Conservation (phyloP, 2,113 vertebrate species). For the Indri indri region DNA sequence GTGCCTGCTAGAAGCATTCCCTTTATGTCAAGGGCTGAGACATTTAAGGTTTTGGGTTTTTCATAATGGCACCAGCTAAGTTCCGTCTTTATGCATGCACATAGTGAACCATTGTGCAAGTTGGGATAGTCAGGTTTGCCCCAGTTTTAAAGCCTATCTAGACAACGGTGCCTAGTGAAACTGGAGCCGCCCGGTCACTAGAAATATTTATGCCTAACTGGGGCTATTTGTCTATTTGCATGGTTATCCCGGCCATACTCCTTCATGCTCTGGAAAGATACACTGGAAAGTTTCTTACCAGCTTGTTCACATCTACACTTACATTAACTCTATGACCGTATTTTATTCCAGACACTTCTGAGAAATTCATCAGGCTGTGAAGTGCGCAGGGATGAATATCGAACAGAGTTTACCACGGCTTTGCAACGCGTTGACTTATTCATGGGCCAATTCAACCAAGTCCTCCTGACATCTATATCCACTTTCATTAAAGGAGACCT, state of each 20-base stretch:
- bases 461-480: constrained; percentile 93
- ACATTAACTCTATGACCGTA: background rate
- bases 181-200: background rate
- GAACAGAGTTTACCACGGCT: constrained; percentile 93
- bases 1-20: background rate
- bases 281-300: background rate
- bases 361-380: constrained; percentile 91
- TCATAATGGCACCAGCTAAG: background rate
- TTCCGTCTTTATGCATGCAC: background rate
- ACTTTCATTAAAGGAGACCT: constrained; percentile 89
- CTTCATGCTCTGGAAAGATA: background rate
- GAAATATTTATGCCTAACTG: background rate
- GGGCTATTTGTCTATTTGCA: background rate
- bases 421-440: constrained; percentile 94
- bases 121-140: background rate
- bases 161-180: background rate
- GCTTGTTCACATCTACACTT: constrained; percentile 19
- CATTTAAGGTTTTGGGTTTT: background rate
- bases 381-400: constrained; percentile 91
- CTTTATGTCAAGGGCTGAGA: background rate
- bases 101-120: background rate
- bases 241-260: background rate
- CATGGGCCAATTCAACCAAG: constrained; percentile 90
- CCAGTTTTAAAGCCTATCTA: background rate
- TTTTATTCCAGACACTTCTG: constrained; percentile 89